Evolutionary conservation across 2,888 invertebrate genomes (phyloP).

Genomic region (Cheilosia grossa): DNA sequence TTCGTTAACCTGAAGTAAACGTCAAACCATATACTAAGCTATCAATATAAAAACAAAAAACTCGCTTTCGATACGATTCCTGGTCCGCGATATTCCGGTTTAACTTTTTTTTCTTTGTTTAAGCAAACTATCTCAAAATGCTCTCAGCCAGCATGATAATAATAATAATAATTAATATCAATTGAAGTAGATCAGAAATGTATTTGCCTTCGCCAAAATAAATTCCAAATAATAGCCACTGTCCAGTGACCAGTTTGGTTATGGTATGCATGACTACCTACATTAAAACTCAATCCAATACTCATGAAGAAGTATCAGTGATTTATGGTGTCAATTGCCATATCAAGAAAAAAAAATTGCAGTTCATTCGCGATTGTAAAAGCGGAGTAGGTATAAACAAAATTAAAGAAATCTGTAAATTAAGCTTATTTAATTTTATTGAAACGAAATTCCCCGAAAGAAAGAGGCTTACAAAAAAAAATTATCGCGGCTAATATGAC

Average conservation of each 20-base stretch:
- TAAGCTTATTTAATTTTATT: not conserved
- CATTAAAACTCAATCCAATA: not conserved
- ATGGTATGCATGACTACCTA: conserved; percentile 1
- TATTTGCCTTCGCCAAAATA: conserved; percentile 2
- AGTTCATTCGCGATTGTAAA: not conserved
- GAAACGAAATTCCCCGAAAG: not conserved
- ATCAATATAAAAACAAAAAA: too few species aligned
- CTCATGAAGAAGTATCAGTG: conserved; percentile 4
- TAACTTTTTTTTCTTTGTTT: too few species aligned
- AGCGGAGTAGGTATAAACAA: conserved; percentile 2
- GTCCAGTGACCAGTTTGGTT: conserved; percentile 15
- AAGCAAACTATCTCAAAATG: not conserved
- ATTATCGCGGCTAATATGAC: not conserved
- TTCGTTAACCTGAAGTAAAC: too few species aligned
- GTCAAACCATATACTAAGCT: too few species aligned
- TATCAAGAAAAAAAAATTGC: conserved; percentile 29
- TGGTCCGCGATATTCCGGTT: too few species aligned
- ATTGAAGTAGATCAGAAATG: not conserved
- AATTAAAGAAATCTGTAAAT: not conserved
- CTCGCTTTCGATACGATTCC: too few species aligned
- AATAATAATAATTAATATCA: conserved; percentile 18
- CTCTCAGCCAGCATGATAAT: too few species aligned
- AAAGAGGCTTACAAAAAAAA: conserved; percentile 3
- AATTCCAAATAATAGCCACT: not conserved
- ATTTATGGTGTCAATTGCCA: conserved; percentile 18